Conservation (phyloP, 2,888 invertebrate species). For the Ischnura elegans region DNA sequence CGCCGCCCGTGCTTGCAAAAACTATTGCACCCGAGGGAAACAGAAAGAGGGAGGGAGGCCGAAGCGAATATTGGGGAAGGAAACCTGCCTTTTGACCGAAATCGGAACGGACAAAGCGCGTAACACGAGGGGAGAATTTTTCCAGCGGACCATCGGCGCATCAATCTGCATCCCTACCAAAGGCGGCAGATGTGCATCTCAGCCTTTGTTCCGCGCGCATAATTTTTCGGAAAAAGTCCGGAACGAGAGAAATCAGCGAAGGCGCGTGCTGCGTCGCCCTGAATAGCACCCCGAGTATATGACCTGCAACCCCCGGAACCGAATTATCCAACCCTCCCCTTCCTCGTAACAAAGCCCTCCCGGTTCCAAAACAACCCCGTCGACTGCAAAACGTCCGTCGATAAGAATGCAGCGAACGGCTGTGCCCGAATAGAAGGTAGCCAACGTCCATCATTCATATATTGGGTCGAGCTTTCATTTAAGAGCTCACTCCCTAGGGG, state of each 20-base stretch:
- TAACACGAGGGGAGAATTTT: not conserved
- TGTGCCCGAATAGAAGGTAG: not conserved
- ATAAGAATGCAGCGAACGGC: not conserved
- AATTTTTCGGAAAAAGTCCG: not conserved
- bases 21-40: not conserved
- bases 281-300: not conserved
- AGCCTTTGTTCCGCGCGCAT: not conserved
- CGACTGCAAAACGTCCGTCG: not conserved
- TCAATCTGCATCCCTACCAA: not conserved
- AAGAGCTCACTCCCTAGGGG: not conserved
- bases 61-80: not conserved
- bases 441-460: not conserved
- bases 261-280: not conserved
- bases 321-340: not conserved
- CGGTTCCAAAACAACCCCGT: too few relatives aligned
- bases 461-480: too few relatives aligned
- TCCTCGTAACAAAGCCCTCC: not conserved
- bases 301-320: not conserved
- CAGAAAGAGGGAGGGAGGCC: not conserved
- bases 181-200: not conserved
- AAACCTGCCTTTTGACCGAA: not conserved
- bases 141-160: not conserved
- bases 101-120: not conserved
- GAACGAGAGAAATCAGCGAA: not conserved
- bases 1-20: not conserved